Percentiles rank a stretch among this genome's conserved stretches.
Conservation (phyloP, 1,140 invertebrate genomes). For the Mamestra configurata region DNA sequence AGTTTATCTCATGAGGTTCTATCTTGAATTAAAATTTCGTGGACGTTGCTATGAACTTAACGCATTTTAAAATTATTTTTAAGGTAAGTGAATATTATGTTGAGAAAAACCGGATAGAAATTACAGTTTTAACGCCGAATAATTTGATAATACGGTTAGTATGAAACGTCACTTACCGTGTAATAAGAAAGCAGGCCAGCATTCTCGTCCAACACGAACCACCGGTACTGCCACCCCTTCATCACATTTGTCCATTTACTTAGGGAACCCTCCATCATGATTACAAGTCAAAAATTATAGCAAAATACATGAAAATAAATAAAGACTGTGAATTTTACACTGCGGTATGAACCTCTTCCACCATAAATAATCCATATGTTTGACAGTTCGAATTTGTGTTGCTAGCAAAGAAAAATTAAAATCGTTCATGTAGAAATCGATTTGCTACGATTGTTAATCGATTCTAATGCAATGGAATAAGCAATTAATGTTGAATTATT, state of each 20-base stretch:
- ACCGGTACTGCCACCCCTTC: conserved; percentile 99
- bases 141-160: conserved; percentile 46
- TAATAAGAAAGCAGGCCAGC: conserved; percentile 98
- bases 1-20: background rate
- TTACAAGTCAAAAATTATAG: conserved; percentile 74
- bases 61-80: background rate
- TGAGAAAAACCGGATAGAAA: background rate
- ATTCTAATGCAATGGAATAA: background rate
- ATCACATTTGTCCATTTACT: conserved; percentile 99
- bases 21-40: background rate
- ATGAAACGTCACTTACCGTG: conserved; percentile 93
- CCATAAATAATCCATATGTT: conserved; percentile 83
- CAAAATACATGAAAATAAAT: conserved; percentile 77
- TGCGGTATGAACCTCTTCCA: conserved; percentile 69
- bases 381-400: conserved; percentile 70
- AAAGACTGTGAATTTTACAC: conserved; percentile 79
- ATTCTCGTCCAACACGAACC: conserved; percentile 99
- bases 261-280: conserved; percentile 98
- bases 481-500: too few species aligned
- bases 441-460: background rate
- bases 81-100: background rate
- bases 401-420: conserved; percentile 56
- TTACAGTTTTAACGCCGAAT: conserved; percentile 22
- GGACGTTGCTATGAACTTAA: background rate
- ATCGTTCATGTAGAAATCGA: background rate